Conservation (phyloP, 1,140 invertebrate species). For the Pseudomyrmex dendroicus region DNA sequence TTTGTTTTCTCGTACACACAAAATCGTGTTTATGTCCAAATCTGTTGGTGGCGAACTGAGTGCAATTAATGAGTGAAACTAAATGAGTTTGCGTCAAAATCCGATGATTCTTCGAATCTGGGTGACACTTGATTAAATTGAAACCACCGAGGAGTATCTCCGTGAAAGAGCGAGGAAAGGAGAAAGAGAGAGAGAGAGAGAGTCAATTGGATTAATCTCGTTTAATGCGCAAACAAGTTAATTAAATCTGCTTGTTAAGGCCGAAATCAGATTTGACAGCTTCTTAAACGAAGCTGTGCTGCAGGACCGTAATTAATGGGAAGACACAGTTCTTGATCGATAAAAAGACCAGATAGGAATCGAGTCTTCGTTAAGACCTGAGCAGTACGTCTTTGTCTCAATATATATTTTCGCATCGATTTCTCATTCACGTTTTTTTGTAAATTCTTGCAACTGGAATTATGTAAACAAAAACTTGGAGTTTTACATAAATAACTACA, state of each 20-base stretch:
- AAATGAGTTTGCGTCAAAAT: neutral
- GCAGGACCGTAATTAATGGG: constrained; percentile 27
- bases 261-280: constrained; percentile 35
- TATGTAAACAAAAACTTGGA: too few species aligned
- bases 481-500: too few species aligned
- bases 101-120: neutral
- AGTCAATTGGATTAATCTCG: constrained; percentile 33
- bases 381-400: neutral
- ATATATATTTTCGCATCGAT: neutral
- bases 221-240: constrained; percentile 35
- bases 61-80: neutral
- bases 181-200: neutral
- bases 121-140: constrained; percentile 31
- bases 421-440: neutral
- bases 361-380: constrained; percentile 16
- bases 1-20: neutral
- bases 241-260: constrained; percentile 22
- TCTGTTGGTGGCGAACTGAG: neutral
- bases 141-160: neutral
- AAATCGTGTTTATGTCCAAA: neutral
- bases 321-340: constrained; percentile 5
- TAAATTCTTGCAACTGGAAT: neutral
- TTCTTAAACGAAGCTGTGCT: constrained; percentile 26
- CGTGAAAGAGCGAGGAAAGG: too few species aligned
- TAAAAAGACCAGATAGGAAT: constrained; percentile 9